Base-by-base conservation (phyloP, 2,888 invertebrate species). In the Aproaerema taeniolella region DNA sequence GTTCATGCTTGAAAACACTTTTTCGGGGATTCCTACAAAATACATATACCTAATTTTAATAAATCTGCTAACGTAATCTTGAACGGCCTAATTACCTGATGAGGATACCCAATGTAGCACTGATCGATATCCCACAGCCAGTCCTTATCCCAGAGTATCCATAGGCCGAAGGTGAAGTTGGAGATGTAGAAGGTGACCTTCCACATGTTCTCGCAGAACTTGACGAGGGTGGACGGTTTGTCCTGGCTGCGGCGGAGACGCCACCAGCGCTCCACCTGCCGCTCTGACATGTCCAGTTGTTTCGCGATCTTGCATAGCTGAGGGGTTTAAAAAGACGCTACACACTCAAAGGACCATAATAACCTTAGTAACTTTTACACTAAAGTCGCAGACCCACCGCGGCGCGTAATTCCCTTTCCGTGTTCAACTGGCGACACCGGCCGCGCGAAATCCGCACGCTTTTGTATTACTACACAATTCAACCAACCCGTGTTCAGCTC, bases 191-290 rank as follows among this genome's bases (percentile, higher is more conserved):
- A 98, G 39, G 92, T 82, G 76, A 94, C 95, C 61, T 96, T 89
- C 96, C 97, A 98, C 73, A 93, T 91, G 69, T 95, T 96, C 86
- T 98, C 98, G 66, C 94, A 93, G 85, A 98, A 98, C 77, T 98
- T 97, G 32, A 93, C 92, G 53, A 98, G 89, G 5, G 94, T 95
- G 9, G 96, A 95, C 2, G 97, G 97, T 73, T 94, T 96, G 60
- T 95, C 95, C 79, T 95, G 95, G 34, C 92, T 91, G 54, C 93
- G 90, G 39, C 97, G 89, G 45, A 93, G 87, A 48, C 97, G 90
- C 80, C 97, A 91, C 98, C 98, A 98, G 55, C 97, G 88, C 69
- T 97, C 95, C 45, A 98, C 92, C 75, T 97, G 95, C 37, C 97
- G 89, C 67, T 95, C 94, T 6, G 91, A 88, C 90, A 94, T 89